A percentile compares a stretch with the other conserved stretches of the same genome.
phyloP scores from a whole-genome alignment of 2,888 invertebrate species.

The Ennomos fuscantarius region DNA sequence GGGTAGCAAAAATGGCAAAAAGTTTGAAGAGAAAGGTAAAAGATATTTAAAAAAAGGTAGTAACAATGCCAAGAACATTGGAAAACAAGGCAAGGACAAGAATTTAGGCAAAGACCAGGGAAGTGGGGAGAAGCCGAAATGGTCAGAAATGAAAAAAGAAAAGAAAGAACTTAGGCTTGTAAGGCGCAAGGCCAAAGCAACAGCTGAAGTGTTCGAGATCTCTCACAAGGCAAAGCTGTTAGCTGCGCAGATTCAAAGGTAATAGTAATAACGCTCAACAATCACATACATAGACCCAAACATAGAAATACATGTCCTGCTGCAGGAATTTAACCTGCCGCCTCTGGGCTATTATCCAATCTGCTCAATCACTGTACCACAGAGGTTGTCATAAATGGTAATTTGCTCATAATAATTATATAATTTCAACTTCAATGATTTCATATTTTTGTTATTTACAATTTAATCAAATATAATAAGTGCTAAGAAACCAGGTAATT shows the following conservation, averaged over 20 bases:
- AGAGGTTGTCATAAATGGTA: too few species aligned
- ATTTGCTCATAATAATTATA: background rate
- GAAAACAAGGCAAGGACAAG: slow-evolving; percentile 34
- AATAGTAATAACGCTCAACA: too few species aligned
- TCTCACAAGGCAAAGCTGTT: slow-evolving; percentile 76
- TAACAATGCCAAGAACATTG: slow-evolving; percentile 30
- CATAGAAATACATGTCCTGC: too few species aligned
- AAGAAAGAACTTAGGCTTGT: slow-evolving; percentile 88
- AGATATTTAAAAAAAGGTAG: slow-evolving; percentile 36
- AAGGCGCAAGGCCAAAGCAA: slow-evolving; percentile 86
- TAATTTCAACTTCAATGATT: background rate
- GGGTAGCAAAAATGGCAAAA: slow-evolving; percentile 28
- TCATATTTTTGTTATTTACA: too few species aligned
- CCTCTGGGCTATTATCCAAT: too few species aligned
- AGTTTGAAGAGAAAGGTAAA: slow-evolving; percentile 33
- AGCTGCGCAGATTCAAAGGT: slow-evolving; percentile 78
- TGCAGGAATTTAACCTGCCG: too few species aligned
- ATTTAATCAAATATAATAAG: too few species aligned
- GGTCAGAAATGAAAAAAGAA: slow-evolving; percentile 90
- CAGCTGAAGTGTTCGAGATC: slow-evolving; percentile 74
- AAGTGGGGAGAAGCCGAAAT: slow-evolving; percentile 84
- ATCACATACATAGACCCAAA: too few species aligned
- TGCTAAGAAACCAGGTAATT: too few species aligned
- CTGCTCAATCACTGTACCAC: too few species aligned
- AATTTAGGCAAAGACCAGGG: slow-evolving; percentile 48